Evolutionary conservation across 2,113 vertebrate species (phyloP).

Genomic region (Scomber colias): DNA sequence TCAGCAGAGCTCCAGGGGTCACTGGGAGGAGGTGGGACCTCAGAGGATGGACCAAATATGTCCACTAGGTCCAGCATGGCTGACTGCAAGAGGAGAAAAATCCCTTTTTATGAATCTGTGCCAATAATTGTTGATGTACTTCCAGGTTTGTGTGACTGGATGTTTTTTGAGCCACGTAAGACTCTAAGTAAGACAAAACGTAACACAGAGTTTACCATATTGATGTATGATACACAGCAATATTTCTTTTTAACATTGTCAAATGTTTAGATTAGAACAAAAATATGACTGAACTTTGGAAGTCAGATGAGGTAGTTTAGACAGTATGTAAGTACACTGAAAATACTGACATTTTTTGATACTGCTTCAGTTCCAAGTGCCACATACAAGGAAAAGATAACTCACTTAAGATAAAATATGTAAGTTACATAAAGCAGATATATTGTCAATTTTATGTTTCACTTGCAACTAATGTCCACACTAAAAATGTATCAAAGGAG

Average conservation of each 20-base stretch:
- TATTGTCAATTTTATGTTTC: not conserved
- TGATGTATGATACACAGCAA: too few relatives aligned
- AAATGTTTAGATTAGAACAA: too few relatives aligned
- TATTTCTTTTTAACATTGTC: too few relatives aligned
- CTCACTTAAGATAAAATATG: too few relatives aligned
- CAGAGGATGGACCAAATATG: conserved; percentile 87
- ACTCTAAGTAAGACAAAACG: not conserved
- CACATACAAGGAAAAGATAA: too few relatives aligned
- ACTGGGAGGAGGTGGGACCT: conserved; percentile 48
- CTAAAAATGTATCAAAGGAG: not conserved
- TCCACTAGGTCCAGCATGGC: conserved; percentile 93
- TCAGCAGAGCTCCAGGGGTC: conserved; percentile 81
- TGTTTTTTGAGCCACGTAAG: not conserved
- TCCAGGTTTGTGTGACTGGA: not conserved
- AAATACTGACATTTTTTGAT: not conserved
- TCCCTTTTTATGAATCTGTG: not conserved
- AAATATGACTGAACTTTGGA: too few relatives aligned
- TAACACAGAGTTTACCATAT: too few relatives aligned
- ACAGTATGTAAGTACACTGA: too few relatives aligned
- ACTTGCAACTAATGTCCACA: not conserved
- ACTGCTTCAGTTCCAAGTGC: not conserved
- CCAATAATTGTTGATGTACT: not conserved
- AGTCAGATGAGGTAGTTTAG: too few relatives aligned
- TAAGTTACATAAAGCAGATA: too few relatives aligned
- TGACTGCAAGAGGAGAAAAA: conserved; percentile 84